Evolutionary conservation across 2,888 invertebrate genomes (phyloP).

Genomic region (Calameuta filiformis): DNA sequence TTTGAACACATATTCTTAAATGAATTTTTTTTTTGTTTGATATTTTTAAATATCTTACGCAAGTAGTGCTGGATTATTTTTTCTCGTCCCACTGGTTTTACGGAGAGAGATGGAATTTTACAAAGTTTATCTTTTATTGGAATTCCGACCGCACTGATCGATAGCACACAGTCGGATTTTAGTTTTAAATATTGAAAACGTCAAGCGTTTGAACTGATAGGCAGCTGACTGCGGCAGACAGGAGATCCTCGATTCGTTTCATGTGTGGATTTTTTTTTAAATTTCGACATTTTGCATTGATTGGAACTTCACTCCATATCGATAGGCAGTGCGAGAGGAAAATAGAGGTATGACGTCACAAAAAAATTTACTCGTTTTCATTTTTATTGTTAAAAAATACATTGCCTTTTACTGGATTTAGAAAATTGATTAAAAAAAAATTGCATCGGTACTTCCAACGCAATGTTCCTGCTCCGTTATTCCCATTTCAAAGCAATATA

Average conservation of each 20-base stretch:
- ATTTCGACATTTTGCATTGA: conserved; percentile 41
- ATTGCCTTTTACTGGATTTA: background rate
- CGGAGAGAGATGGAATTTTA: background rate
- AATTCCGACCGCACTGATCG: background rate
- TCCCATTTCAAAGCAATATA: background rate
- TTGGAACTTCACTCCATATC: conserved; percentile 37
- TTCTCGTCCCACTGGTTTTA: background rate
- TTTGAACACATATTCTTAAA: background rate
- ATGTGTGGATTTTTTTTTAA: conserved; percentile 33
- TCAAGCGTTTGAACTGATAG: conserved; percentile 46
- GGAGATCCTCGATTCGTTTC: background rate
- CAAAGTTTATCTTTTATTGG: conserved; percentile 6
- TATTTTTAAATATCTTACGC: background rate
- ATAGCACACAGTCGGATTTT: conserved; percentile 5
- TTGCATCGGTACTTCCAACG: background rate
- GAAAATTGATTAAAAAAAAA: background rate
- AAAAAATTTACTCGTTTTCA: background rate
- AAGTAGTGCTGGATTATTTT: background rate
- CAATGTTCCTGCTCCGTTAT: background rate
- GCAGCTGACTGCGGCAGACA: conserved; percentile 23
- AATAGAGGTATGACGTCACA: background rate
- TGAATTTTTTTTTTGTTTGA: background rate
- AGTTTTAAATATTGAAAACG: conserved; percentile 47
- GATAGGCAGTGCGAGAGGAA: background rate
- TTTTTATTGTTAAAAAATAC: background rate